Base-by-base conservation (phyloP, 2,113 vertebrate species). In the Muscicapa adusta region DNA sequence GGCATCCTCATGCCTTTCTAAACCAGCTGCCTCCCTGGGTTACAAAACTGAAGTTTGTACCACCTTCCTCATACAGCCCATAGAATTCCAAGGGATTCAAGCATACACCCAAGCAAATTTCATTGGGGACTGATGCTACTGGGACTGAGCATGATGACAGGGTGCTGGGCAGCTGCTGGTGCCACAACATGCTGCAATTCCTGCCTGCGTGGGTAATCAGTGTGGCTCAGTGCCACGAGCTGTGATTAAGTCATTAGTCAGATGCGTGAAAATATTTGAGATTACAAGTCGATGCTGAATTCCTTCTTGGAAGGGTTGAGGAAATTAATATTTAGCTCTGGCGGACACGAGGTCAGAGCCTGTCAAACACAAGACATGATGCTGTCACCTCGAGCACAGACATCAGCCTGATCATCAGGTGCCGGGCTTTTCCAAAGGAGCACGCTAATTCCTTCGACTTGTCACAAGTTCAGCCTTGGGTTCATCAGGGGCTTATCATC, bases 161-260 rank as follows among this genome's bases (percentile, higher is more conserved):
- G 40, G 45, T 0, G 1, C 50, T 57, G 42, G 56, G 47, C 3
- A 19, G 65, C 63, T 95, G 91, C 94, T 17, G 78, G 61, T 97
- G 60, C 82, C 80, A 85, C 4, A 2, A 38, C 5, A 22, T 75
- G 78, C 74, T 95, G 80, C 88, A 36, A 17, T 66, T 68, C 12
- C 15, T 78, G 89, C 56, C 91, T 96, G 91, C 19, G 54, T 89
- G 89, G 85, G 88, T 94, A 88, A 95, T 84, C 86, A 75, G 56
- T 0, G 9, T 23, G 66, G 68, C 43, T 91, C 47, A 5, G 82
- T 33, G 81, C 80, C 86, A 71, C 14, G 25, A 95, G 96, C 78
- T 89, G 40, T 92, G 96, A 96, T 97, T 95, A 96, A 94, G 78
- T 66, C 91, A 77, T 97, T 94, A 95, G 95, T 95, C 91, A 96